Evolutionary conservation across 2,888 invertebrate species (phyloP).

Genomic region (Mallateleia sp.): DNA sequence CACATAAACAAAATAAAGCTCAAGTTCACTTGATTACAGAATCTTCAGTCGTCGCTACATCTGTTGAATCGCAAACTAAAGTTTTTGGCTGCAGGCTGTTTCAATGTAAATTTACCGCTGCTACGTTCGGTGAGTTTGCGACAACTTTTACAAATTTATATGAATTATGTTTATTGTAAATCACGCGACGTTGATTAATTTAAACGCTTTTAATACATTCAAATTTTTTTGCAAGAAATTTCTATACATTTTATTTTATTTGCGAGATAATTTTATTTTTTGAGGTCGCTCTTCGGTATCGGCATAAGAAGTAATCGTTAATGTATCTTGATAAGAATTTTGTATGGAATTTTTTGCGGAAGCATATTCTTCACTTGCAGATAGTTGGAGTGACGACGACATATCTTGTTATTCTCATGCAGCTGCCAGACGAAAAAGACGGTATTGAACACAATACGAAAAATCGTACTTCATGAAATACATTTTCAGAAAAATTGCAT

Average conservation of each 20-base stretch:
- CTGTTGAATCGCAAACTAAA: slow-evolving; percentile 84
- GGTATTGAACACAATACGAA: slow-evolving; percentile 58
- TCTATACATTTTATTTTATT: too few species aligned
- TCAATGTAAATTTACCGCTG: slow-evolving; percentile 85
- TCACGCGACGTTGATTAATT: not conserved
- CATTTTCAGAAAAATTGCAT: slow-evolving; percentile 32
- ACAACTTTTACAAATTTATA: slow-evolving; percentile 9
- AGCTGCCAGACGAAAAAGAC: slow-evolving; percentile 81
- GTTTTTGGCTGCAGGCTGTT: slow-evolving; percentile 87
- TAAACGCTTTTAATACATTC: not conserved
- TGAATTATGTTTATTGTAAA: slow-evolving; percentile 3
- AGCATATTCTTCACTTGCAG: slow-evolving; percentile 80
- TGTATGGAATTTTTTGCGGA: slow-evolving; percentile 5
- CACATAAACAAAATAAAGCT: slow-evolving; percentile 40
- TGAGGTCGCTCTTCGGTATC: not conserved
- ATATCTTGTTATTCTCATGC: slow-evolving; percentile 87
- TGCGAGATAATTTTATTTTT: too few species aligned
- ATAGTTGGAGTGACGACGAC: slow-evolving; percentile 84
- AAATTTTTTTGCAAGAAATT: too few species aligned
- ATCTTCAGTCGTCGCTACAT: slow-evolving; percentile 83
- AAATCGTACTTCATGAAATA: slow-evolving; percentile 40
- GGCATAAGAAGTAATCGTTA: slow-evolving; percentile 4
- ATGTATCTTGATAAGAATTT: slow-evolving; percentile 26
- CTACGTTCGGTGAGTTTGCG: slow-evolving; percentile 85
- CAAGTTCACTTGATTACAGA: slow-evolving; percentile 73